A percentile compares a stretch with the other conserved stretches of the same genome.
Conservation (phyloP, 2,113 vertebrate genomes). For the Cheilinus undulatus region DNA sequence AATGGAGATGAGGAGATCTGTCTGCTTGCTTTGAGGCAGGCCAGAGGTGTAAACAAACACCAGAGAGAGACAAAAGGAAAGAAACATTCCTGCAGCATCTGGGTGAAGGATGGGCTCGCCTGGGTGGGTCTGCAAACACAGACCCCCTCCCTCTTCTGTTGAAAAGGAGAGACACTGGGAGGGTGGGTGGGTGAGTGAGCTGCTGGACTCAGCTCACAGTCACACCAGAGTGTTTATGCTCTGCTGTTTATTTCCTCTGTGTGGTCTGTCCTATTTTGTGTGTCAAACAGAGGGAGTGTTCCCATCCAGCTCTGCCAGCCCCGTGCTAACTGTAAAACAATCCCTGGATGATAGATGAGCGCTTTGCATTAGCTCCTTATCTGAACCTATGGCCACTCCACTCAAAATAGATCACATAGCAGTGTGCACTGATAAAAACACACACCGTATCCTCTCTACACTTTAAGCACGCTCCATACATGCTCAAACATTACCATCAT, state of each 20-base stretch:
- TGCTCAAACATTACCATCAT: conserved; percentile 11
- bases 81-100: conserved; percentile 70
- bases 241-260: conserved; percentile 67
- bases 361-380: conserved; percentile 60
- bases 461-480: conserved; percentile 1
- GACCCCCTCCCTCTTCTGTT: conserved; percentile 16
- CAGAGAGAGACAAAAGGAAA: conserved; percentile 55
- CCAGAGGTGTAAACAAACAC: conserved; percentile 69
- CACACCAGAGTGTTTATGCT: conserved; percentile 61
- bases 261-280: conserved; percentile 59
- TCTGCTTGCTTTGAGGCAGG: conserved; percentile 46
- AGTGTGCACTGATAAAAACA: conserved; percentile 18
- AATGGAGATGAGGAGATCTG: conserved; percentile 59
- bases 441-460: neutral
- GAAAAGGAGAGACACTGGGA: conserved; percentile 23
- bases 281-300: conserved; percentile 46
- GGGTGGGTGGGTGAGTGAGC: conserved; percentile 25
- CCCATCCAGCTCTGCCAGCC: conserved; percentile 22
- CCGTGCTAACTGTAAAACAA: conserved; percentile 66
- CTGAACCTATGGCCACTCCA: conserved; percentile 31
- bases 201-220: conserved; percentile 32
- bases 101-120: conserved; percentile 58
- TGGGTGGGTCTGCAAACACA: conserved; percentile 55
- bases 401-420: conserved; percentile 41
- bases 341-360: conserved; percentile 46